A percentile compares a stretch with the other conserved stretches of the same genome.
phyloP scores from a whole-genome alignment of 2,888 invertebrate genomes.

The Ariolimax columbianus region DNA sequence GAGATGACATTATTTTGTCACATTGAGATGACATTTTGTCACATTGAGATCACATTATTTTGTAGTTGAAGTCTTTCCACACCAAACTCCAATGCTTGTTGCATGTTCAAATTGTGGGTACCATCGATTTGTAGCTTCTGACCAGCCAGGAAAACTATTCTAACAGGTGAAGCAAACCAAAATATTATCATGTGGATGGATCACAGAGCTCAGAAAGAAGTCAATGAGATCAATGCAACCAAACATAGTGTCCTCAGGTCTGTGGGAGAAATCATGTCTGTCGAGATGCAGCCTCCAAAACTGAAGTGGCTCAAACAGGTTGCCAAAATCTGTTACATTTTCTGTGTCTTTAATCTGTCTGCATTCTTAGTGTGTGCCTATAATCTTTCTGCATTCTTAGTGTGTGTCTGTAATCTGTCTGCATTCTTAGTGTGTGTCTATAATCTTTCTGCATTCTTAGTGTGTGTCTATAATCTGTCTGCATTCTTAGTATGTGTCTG shows the following conservation, averaged over 20 bases:
- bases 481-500: no score
- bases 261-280: conserved; percentile 93
- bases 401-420: no score
- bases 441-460: no score
- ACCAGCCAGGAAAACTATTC: background rate
- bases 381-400: no score
- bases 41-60: no score
- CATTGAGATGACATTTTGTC: no score
- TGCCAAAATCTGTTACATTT: background rate
- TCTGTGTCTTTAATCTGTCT: no score
- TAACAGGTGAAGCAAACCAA: conserved; percentile 82
- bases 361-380: background rate
- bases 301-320: conserved; percentile 91
- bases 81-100: no score
- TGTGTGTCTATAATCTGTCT: no score
- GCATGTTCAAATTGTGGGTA: background rate
- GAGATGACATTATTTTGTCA: no score
- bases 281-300: conserved; percentile 98
- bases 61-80: no score
- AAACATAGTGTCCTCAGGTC: conserved; percentile 88
- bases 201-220: conserved; percentile 83
- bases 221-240: conserved; percentile 87
- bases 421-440: no score
- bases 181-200: conserved; percentile 79
- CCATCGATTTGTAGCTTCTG: background rate